phyloP scores from a whole-genome alignment of 37 sponge, comb jelly and placozoan genomes.

The Mnemiopsis leidyi region DNA sequence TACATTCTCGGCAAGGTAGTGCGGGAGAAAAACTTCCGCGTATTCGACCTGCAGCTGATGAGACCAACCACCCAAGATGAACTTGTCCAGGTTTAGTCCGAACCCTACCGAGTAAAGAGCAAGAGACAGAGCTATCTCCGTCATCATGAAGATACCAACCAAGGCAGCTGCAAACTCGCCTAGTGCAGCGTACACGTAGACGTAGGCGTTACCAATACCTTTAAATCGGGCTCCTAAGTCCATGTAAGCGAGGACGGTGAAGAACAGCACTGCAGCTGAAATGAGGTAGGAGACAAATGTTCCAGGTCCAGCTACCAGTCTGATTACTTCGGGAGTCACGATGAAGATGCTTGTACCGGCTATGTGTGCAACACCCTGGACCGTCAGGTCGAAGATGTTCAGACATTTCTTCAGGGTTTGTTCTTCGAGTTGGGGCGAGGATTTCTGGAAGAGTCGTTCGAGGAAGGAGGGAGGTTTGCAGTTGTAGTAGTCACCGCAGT shows the following conservation, averaged over 20 bases:
- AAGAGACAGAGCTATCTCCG: neutral
- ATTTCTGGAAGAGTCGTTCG: neutral
- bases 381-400: slow-evolving; percentile 13
- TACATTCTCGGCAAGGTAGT: neutral
- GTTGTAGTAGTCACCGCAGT: neutral
- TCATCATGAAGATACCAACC: neutral
- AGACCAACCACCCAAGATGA: neutral
- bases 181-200: neutral
- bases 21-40: neutral
- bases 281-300: neutral
- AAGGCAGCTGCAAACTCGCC: neutral
- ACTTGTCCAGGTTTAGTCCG: neutral
- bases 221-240: neutral
- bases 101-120: neutral
- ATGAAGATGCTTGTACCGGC: neutral
- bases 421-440: neutral
- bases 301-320: neutral
- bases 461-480: neutral
- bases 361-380: slow-evolving; percentile 3
- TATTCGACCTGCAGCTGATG: neutral
- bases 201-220: slow-evolving; percentile 20
- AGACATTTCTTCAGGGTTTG: slow-evolving; percentile 18
- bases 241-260: slow-evolving; percentile 24
- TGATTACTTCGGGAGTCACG: neutral
- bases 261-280: neutral